These are phyloP conservation scores for Thecophora atra DNA, from an alignment of 2,888 invertebrate genomes.

Conservation along the genomic window DNA sequence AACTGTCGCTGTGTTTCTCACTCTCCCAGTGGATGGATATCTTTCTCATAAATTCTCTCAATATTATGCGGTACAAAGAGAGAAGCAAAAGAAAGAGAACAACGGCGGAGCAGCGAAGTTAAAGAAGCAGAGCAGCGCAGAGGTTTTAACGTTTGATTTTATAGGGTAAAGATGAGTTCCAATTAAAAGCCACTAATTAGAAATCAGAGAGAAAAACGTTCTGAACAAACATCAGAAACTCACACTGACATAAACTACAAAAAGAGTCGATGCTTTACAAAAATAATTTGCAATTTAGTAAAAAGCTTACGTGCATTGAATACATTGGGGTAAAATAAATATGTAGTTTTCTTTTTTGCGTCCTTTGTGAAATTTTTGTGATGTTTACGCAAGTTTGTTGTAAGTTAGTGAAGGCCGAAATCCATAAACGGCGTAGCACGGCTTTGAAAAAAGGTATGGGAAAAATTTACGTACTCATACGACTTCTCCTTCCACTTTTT, in stretches of 20 bases:
- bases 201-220: background rate
- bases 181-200: slow-evolving; percentile 16
- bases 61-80: too few species aligned
- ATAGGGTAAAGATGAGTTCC: background rate
- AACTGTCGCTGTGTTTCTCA: too few species aligned
- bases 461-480: slow-evolving; percentile 5
- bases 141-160: background rate
- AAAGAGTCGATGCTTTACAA: background rate
- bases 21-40: too few species aligned
- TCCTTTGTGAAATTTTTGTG: slow-evolving; percentile 17
- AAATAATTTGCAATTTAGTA: slow-evolving; percentile 21
- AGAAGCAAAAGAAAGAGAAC: too few species aligned
- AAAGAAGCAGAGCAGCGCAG: too few species aligned
- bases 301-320: slow-evolving; percentile 32
- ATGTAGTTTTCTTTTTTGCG: too few species aligned
- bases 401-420: too few species aligned
- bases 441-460: background rate
- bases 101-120: too few species aligned
- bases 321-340: background rate
- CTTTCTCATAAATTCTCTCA: too few species aligned
- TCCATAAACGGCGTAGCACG: background rate
- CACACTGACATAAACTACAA: too few species aligned
- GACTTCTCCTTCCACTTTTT: too few species aligned
- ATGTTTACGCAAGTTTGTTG: slow-evolving; percentile 10
- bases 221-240: too few species aligned